Percentiles rank a stretch among this genome's conserved stretches.
These are phyloP conservation scores for Marisa cornuarietis DNA, from an alignment of 1,140 invertebrate species.

Conservation along the genomic window DNA sequence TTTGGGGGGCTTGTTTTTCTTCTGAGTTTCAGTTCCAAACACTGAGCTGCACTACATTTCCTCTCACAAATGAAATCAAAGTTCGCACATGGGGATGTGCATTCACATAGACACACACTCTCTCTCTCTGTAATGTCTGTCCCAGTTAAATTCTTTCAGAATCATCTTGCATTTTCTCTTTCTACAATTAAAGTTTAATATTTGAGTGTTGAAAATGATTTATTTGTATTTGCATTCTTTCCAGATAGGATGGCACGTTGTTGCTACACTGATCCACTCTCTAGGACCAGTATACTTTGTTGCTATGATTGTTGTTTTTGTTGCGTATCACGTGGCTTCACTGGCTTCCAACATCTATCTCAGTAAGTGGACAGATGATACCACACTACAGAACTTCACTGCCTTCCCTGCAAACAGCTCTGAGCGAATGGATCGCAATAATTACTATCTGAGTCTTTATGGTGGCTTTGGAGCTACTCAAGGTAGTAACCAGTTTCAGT, in stretches of 20 bases:
- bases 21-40: no score
- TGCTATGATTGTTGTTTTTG: slow-evolving; percentile 31
- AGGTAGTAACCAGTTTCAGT: slow-evolving; percentile 29
- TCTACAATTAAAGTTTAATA: neutral
- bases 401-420: slow-evolving; percentile 33
- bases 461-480: slow-evolving; percentile 51
- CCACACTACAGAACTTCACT: slow-evolving; percentile 34
- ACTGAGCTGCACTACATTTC: no score
- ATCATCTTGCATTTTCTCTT: neutral
- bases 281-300: slow-evolving; percentile 30
- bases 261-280: slow-evolving; percentile 38
- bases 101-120: no score
- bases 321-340: slow-evolving; percentile 34
- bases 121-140: no score
- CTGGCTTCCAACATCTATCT: slow-evolving; percentile 47
- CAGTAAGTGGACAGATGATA: slow-evolving; percentile 51
- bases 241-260: slow-evolving; percentile 43
- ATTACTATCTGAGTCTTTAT: slow-evolving; percentile 49
- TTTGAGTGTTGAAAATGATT: neutral
- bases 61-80: no score
- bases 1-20: no score
- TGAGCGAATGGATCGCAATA: slow-evolving; percentile 41
- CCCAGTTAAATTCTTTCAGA: no score
- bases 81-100: no score
- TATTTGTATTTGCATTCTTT: neutral